Evolutionary conservation across 2,113 vertebrate species (phyloP).

Genomic region (Myiopsitta monachus): DNA sequence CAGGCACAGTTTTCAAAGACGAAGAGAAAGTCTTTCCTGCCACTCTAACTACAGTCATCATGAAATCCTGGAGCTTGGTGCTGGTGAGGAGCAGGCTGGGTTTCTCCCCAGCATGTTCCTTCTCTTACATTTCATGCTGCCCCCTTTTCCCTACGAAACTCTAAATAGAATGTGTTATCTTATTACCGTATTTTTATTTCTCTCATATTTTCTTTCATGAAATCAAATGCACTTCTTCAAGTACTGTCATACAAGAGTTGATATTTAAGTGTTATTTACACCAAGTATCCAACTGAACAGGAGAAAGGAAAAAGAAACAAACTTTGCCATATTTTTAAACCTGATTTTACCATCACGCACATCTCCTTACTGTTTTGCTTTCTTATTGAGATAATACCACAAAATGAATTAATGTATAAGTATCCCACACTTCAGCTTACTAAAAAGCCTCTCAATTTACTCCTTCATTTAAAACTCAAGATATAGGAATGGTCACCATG

Average conservation of each 20-base stretch:
- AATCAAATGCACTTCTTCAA: neutral
- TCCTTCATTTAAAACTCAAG: neutral
- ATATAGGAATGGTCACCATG: neutral
- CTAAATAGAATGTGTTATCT: neutral
- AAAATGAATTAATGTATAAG: neutral
- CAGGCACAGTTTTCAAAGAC: conserved; percentile 11
- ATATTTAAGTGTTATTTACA: neutral
- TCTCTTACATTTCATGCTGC: neutral
- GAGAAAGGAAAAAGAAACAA: neutral
- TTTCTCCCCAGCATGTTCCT: neutral
- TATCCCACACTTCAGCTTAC: neutral
- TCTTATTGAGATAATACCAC: neutral
- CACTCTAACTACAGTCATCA: neutral
- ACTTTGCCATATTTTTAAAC: neutral
- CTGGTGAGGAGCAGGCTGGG: neutral
- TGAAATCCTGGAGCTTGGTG: rapidly evolving
- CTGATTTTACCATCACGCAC: rapidly evolving
- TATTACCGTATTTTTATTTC: neutral
- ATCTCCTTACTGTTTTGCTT: neutral
- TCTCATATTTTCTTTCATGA: neutral
- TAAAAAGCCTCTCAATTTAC: neutral
- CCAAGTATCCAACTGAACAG: neutral
- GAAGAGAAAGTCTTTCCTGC: conserved; percentile 34
- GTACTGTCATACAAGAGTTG: neutral
- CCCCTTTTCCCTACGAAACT: neutral